Percentiles rank a stretch among this genome's conserved stretches.
These are phyloP conservation scores for Hassar affinis DNA, from an alignment of 2,113 vertebrate species.

Conservation along the genomic window DNA sequence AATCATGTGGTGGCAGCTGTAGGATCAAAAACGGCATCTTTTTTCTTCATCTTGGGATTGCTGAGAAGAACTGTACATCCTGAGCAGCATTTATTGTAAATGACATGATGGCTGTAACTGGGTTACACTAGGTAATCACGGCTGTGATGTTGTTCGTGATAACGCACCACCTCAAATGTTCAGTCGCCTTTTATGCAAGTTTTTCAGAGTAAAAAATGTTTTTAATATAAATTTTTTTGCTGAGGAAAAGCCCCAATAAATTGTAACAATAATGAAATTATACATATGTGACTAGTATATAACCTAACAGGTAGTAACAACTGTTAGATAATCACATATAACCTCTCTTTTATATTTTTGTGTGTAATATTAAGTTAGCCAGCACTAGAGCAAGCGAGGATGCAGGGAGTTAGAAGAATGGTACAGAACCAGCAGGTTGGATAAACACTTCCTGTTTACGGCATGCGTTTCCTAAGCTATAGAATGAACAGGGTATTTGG, in stretches of 20 bases:
- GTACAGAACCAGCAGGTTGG: not conserved
- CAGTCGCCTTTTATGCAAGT: not conserved
- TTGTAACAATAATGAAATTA: not conserved
- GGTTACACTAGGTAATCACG: too few species aligned
- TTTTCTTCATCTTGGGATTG: not conserved
- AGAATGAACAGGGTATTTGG: not conserved
- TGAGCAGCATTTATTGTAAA: not conserved
- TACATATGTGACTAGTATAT: not conserved
- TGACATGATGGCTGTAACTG: not conserved
- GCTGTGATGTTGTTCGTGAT: not conserved
- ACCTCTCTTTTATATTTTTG: not conserved
- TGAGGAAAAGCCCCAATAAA: not conserved
- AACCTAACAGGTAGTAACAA: not conserved
- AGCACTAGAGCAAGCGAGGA: not conserved
- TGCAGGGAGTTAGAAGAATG: not conserved
- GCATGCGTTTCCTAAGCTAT: not conserved
- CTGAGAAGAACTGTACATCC: not conserved
- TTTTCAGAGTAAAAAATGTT: constrained; percentile 1
- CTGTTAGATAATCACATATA: not conserved
- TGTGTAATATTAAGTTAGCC: not conserved
- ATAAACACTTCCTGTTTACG: not conserved
- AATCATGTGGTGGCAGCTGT: not conserved
- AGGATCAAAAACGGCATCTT: not conserved
- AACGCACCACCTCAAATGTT: not conserved
- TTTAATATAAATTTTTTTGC: not conserved